These are phyloP conservation scores for Ancistrus triradiatus DNA, from an alignment of 2,113 vertebrate species.

Conservation along the genomic window DNA sequence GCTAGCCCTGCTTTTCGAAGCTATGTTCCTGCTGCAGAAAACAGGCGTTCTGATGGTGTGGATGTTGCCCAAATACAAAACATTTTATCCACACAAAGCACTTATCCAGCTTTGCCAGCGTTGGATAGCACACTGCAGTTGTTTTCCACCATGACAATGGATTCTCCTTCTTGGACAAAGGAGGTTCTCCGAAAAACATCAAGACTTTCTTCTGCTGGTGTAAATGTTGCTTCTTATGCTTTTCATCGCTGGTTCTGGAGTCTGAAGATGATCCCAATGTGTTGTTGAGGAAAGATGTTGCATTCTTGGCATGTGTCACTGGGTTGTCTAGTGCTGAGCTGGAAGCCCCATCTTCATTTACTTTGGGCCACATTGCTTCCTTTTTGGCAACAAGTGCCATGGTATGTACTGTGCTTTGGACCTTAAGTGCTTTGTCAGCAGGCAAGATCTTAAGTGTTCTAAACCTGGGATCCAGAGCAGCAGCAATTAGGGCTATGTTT, in stretches of 20 bases:
- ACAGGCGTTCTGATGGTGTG: constrained; percentile 20
- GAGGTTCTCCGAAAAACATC: constrained; percentile 33
- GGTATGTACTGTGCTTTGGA: constrained; percentile 25
- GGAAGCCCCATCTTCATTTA: constrained; percentile 9
- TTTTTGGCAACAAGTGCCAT: constrained; percentile 27
- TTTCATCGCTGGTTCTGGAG: constrained; percentile 23
- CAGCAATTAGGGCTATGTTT: constrained; percentile 25
- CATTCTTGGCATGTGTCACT: neutral
- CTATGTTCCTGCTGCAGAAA: too few species aligned
- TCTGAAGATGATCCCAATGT: constrained; percentile 17
- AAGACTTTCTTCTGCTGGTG: constrained; percentile 20
- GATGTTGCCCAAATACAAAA: constrained; percentile 30
- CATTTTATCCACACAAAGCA: too few species aligned
- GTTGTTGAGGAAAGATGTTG: constrained; percentile 1
- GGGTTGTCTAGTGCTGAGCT: constrained; percentile 8
- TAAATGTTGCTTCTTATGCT: constrained; percentile 15
- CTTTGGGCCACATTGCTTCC: neutral
- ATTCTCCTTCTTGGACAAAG: constrained; percentile 15
- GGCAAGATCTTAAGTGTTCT: constrained; percentile 33
- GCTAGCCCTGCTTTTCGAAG: too few species aligned
- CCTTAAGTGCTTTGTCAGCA: constrained; percentile 22
- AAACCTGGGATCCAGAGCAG: constrained; percentile 36
- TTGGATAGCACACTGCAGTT: constrained; percentile 20
- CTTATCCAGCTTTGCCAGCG: constrained; percentile 20
- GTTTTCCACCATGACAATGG: constrained; percentile 16